phyloP scores from a whole-genome alignment of 2,797 vertebrate species.

The Rhinogobio ventralis region DNA sequence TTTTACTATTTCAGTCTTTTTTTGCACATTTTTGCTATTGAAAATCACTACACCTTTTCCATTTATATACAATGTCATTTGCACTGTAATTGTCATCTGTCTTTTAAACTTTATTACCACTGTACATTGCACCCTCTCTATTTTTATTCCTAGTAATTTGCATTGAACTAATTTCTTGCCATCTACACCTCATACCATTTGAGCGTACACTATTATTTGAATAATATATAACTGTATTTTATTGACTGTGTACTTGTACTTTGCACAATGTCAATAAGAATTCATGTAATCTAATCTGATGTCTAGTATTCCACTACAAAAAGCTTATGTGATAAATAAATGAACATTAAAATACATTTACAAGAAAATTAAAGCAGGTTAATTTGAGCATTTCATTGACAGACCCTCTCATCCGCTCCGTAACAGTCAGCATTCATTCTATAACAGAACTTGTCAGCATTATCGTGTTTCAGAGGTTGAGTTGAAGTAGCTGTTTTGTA shows the following conservation, averaged over 20 bases:
- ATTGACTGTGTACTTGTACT: conserved; percentile 13
- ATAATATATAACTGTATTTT: conserved; percentile 14
- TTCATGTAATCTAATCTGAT: not conserved
- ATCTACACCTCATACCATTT: not conserved
- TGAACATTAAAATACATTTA: not conserved
- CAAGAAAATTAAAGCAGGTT: not conserved
- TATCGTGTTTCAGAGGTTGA: not conserved
- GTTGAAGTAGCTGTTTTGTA: conserved; percentile 8
- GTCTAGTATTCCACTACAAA: not conserved
- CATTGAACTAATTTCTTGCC: not conserved
- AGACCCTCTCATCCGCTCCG: not conserved
- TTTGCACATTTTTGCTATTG: not conserved
- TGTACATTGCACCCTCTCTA: not conserved
- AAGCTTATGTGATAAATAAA: not conserved
- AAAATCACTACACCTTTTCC: not conserved
- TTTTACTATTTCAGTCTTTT: not conserved
- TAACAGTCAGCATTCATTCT: not conserved
- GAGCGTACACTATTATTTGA: not conserved
- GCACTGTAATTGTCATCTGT: not conserved
- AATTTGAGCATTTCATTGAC: not conserved
- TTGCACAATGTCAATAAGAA: not conserved
- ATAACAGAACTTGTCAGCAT: not conserved
- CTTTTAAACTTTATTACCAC: not conserved
- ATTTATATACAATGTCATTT: conserved; percentile 1
- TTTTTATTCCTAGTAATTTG: not conserved